Percentiles rank a stretch among this genome's conserved stretches.
These are phyloP conservation scores for Danio kyathit DNA, from an alignment of 2,797 vertebrate species.

Conservation along the genomic window DNA sequence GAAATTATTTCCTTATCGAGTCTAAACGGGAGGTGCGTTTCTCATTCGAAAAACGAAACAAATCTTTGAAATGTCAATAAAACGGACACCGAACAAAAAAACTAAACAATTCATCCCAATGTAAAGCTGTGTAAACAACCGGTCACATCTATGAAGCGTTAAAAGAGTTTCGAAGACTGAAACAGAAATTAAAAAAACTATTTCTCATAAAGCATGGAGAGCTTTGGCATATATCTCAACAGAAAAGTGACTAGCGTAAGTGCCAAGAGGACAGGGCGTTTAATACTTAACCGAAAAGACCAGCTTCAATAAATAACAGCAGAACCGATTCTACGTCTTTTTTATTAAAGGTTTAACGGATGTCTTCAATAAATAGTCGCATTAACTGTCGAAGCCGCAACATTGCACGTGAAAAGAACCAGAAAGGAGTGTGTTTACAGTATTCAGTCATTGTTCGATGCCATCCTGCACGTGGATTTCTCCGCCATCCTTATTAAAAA, in stretches of 20 bases:
- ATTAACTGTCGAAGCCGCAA: slow-evolving; percentile 99
- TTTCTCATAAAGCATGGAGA: slow-evolving; percentile 73
- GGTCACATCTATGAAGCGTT: slow-evolving; percentile 60
- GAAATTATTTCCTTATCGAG: slow-evolving; percentile 35
- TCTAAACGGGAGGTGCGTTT: slow-evolving; percentile 3
- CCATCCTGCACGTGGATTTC: slow-evolving; percentile 66
- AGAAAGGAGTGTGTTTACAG: slow-evolving; percentile 97
- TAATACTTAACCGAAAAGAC: slow-evolving; percentile 75
- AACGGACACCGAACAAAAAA: slow-evolving; percentile 29
- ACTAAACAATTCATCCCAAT: slow-evolving; percentile 33
- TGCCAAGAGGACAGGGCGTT: slow-evolving; percentile 69
- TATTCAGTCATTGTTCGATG: slow-evolving; percentile 85
- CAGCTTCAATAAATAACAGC: slow-evolving; percentile 85
- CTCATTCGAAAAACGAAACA: slow-evolving; percentile 20
- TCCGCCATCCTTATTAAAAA: slow-evolving; percentile 39
- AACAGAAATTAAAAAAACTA: slow-evolving; percentile 52
- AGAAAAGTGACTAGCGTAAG: slow-evolving; percentile 65
- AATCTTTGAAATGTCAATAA: slow-evolving; percentile 43
- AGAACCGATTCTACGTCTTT: slow-evolving; percentile 96
- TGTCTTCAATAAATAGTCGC: slow-evolving; percentile 99
- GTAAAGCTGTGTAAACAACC: slow-evolving; percentile 75
- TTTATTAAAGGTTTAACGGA: slow-evolving; percentile 98
- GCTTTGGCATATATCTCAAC: slow-evolving; percentile 82
- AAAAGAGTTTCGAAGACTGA: slow-evolving; percentile 59
- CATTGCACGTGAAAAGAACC: slow-evolving; percentile 99